Base-by-base conservation (phyloP, 2,113 vertebrate species). In the Antigone vipio region DNA sequence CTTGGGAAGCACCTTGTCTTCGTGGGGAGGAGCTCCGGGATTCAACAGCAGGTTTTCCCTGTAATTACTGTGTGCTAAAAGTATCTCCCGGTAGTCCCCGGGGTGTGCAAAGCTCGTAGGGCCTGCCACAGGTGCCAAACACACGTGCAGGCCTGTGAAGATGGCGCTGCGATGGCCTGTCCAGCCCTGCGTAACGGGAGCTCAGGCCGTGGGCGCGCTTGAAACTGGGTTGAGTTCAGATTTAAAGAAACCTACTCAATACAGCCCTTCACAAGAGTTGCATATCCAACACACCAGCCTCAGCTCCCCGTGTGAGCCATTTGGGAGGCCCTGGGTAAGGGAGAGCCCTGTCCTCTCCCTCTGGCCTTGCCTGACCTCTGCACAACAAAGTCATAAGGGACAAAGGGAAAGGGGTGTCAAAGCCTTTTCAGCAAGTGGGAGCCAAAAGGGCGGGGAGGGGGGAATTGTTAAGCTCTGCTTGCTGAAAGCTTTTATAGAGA, bases 1-100 rank as follows among this genome's bases (percentile, higher is more conserved):
- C 24, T 27, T 5, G 3, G 13, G 4, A 9, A 4, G 5, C 4
- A 11, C 1, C 2, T 4, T 19, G 6, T 3, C 22, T 2, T 4
- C 7, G 21, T 3, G 42, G 47, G 15, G 22, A 6, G 45, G 45
- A 5, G 44, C 44, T 2, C 17, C 23, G 2, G 67, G 40, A 42
- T 12, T 11, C 40, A 42, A 12, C 40, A 42, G 12, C 40, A 42
- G 40, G 40, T 42, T 42, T 42, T 42, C 40, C 40, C 30, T 12
- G 3, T 10, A 3, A 5, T 23, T 16, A 8, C 5, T 19, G 9
- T 4, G 82, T 4, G 32, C 34, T 17, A 3, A 11, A 17, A 18
- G 1, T 5, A 7, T 2, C 55, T 29, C 11, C 1, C 11, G 11
- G 81, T 34, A 6, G 38, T 3, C 38, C 38, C 38, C 38, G 38